These are phyloP conservation scores for Eretmochelys imbricata DNA, from an alignment of 2,113 vertebrate genomes.

Conservation along the genomic window DNA sequence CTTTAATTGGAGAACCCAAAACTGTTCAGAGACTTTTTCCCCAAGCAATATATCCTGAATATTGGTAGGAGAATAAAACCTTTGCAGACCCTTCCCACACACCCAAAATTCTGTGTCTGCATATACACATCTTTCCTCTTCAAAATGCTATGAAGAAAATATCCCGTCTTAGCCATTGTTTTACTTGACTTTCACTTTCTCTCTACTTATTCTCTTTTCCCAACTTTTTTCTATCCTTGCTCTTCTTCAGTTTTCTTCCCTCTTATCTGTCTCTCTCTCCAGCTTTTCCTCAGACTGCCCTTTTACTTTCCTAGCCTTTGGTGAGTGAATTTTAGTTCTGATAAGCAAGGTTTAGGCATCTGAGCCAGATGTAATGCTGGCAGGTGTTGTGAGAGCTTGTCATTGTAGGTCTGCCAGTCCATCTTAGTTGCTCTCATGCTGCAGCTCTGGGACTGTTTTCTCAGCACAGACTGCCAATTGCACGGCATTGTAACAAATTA, in stretches of 20 bases:
- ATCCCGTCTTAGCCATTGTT: neutral
- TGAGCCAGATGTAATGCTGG: neutral
- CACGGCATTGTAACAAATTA: neutral
- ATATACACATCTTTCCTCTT: neutral
- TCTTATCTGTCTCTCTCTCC: neutral
- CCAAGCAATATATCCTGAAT: neutral
- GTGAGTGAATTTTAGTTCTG: neutral
- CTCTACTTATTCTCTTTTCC: neutral
- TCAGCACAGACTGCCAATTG: neutral
- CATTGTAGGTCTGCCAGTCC: neutral
- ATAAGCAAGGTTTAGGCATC: neutral
- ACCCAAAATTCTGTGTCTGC: neutral
- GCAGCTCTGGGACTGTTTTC: neutral
- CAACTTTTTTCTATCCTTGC: rapidly evolving
- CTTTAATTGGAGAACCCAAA: neutral
- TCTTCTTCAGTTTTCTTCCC: neutral
- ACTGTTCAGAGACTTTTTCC: neutral
- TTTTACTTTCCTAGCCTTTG: neutral
- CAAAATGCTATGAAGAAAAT: neutral
- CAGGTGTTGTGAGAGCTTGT: neutral
- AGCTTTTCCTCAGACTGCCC: neutral
- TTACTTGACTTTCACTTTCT: neutral
- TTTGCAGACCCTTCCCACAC: neutral
- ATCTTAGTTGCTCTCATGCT: neutral
- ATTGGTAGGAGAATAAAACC: neutral